Evolutionary conservation across 2,888 invertebrate species (phyloP).

Genomic region (Euplagia quadripunctaria): DNA sequence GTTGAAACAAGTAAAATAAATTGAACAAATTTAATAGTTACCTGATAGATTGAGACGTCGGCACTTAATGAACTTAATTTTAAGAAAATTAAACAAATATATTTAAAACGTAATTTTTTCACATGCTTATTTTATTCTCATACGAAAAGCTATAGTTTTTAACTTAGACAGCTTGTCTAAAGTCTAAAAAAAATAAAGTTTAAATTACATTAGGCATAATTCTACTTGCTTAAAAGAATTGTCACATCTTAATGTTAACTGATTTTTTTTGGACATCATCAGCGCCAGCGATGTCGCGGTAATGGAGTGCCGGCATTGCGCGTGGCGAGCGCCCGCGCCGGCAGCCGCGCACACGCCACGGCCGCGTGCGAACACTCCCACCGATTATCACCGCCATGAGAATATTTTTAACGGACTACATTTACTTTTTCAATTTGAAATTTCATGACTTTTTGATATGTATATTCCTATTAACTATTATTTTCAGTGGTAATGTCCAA

Average conservation of each 20-base stretch:
- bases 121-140: background rate
- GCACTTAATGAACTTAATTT: background rate
- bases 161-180: background rate
- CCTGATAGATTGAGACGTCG: background rate
- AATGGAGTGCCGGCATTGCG: slow-evolving; percentile 76
- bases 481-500: background rate
- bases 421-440: slow-evolving; percentile 29
- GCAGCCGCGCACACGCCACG: slow-evolving; percentile 55
- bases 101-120: background rate
- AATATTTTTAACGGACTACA: slow-evolving; percentile 55
- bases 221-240: background rate
- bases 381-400: slow-evolving; percentile 81
- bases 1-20: background rate
- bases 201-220: slow-evolving; percentile 24
- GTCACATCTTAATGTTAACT: slow-evolving; percentile 43
- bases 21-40: background rate
- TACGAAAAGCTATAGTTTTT: background rate
- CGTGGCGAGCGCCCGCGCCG: slow-evolving; percentile 59
- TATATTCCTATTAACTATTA: background rate
- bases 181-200: background rate
- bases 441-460: slow-evolving; percentile 1
- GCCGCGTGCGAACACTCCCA: slow-evolving; percentile 75
- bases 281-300: slow-evolving; percentile 72
- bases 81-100: background rate
- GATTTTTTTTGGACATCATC: slow-evolving; percentile 63